These are phyloP conservation scores for Stegastes partitus DNA, from an alignment of 2,113 vertebrate species.

Conservation along the genomic window DNA sequence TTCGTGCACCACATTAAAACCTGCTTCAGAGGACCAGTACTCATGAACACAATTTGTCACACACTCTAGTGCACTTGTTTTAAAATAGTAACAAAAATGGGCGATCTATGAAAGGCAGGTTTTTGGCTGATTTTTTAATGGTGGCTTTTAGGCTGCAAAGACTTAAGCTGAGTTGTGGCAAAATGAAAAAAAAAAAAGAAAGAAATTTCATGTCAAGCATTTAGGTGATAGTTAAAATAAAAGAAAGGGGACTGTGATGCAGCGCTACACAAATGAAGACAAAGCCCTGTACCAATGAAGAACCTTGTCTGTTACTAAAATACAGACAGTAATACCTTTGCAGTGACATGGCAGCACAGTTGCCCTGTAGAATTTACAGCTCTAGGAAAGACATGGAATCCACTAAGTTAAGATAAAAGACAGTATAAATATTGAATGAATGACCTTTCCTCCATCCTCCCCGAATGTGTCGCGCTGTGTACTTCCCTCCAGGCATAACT, in stretches of 20 bases:
- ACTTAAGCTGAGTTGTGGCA: neutral
- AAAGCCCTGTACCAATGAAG: no score
- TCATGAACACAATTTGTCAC: neutral
- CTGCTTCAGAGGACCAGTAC: neutral
- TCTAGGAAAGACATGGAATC: conserved; percentile 17
- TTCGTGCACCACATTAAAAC: no score
- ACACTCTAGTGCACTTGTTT: neutral
- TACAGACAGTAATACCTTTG: neutral
- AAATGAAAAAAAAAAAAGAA: neutral
- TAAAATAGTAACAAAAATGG: neutral
- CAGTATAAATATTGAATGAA: conserved; percentile 34
- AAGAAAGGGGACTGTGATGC: no score
- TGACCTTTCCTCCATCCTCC: conserved; percentile 31
- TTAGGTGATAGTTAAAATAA: no score
- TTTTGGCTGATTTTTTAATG: neutral
- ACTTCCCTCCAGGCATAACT: neutral
- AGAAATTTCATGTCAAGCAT: no score
- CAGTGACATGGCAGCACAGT: neutral
- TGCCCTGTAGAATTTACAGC: neutral
- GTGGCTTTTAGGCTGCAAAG: neutral
- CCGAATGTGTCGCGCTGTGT: neutral
- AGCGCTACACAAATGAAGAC: no score
- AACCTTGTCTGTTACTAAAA: neutral
- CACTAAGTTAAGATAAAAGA: conserved; percentile 19
- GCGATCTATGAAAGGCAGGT: neutral